Evolutionary conservation across 1,140 invertebrate species (phyloP).

Genomic region (Trachelipus rathkii): DNA sequence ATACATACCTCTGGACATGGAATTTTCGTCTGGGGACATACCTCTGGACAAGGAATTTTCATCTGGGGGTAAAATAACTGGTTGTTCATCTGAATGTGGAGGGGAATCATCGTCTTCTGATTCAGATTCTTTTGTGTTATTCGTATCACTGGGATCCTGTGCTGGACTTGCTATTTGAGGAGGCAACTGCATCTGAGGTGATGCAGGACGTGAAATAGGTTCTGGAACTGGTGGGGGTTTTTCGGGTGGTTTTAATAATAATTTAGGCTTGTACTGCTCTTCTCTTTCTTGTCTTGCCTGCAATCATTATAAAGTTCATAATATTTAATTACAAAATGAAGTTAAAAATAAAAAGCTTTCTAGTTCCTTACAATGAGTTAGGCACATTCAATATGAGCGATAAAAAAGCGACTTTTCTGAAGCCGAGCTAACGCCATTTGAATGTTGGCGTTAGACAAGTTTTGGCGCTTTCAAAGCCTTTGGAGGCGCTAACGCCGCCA

Average conservation of each 20-base stretch:
- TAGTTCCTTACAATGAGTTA: not conserved
- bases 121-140: conserved; percentile 25
- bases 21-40: not conserved
- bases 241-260: conserved; percentile 47
- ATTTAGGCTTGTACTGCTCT: conserved; percentile 72
- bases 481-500: too few species aligned
- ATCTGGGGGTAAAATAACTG: not conserved
- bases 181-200: conserved; percentile 24
- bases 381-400: too few species aligned
- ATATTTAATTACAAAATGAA: not conserved
- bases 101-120: conserved; percentile 34
- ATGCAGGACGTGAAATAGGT: conserved; percentile 26
- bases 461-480: too few species aligned
- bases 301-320: conserved; percentile 26
- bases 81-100: conserved; percentile 28
- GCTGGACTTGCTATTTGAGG: not conserved
- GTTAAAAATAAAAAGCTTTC: conserved; percentile 47
- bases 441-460: too few species aligned
- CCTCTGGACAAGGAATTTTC: not conserved
- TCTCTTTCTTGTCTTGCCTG: conserved; percentile 69
- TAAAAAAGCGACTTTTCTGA: too few species aligned
- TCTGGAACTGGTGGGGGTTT: conserved; percentile 24
- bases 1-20: not conserved
- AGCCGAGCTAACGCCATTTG: too few species aligned
- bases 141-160: not conserved